Conservation (phyloP, 2,888 invertebrate species). For the Andrena haemorrhoa region DNA sequence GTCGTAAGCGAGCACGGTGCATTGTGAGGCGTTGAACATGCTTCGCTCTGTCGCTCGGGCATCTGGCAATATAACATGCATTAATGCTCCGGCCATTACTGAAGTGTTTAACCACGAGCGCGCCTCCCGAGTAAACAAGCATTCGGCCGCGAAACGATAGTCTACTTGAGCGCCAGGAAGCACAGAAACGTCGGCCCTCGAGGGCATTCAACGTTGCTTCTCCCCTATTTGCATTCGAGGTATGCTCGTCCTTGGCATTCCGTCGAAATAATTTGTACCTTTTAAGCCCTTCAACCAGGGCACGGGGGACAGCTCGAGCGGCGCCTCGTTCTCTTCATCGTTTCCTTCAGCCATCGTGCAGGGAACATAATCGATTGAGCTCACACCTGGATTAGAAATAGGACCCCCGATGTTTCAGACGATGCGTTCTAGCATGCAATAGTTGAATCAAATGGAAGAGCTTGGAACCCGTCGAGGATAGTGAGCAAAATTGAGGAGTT, state of each 20-base stretch:
- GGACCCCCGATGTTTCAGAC: not conserved
- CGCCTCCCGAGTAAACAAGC: constrained; percentile 74
- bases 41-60: constrained; percentile 56
- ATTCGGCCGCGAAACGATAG: constrained; percentile 76
- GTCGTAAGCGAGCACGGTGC: constrained; percentile 38
- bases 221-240: constrained; percentile 38
- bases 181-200: constrained; percentile 44
- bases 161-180: constrained; percentile 63
- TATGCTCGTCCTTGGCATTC: constrained; percentile 35
- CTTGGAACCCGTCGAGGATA: too few species aligned
- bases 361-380: not conserved
- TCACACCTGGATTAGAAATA: not conserved
- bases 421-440: not conserved
- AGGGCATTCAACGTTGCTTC: constrained; percentile 16
- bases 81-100: constrained; percentile 73
- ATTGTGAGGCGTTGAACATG: constrained; percentile 55
- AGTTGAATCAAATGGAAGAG: too few species aligned
- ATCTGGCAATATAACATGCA: constrained; percentile 67
- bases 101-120: constrained; percentile 74
- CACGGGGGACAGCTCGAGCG: not conserved
- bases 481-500: too few species aligned
- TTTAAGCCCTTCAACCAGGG: constrained; percentile 10
- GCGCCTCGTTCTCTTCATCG: not conserved
- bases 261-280: constrained; percentile 46
- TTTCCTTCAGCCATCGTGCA: too few species aligned